Evolutionary conservation across 2,888 invertebrate species (phyloP).

Genomic region (Ennomos quercinarius): DNA sequence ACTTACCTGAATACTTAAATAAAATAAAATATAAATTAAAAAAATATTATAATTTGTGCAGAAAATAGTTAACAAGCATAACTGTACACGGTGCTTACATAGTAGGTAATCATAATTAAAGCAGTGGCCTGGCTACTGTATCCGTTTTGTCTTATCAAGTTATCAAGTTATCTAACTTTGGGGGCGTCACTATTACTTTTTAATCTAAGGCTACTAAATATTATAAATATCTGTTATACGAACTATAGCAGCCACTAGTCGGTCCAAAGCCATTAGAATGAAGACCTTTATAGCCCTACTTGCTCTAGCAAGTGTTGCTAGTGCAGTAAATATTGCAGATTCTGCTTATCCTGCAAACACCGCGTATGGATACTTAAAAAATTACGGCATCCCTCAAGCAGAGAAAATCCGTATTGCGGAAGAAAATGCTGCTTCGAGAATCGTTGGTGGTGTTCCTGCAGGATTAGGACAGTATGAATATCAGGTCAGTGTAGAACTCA

Average conservation of each 20-base stretch:
- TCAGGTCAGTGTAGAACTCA: conserved; percentile 43
- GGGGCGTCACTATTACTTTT: background rate
- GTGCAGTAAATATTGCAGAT: conserved; percentile 18
- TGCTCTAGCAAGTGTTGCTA: conserved; percentile 37
- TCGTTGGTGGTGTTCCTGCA: conserved; percentile 55
- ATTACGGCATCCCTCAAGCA: conserved; percentile 48
- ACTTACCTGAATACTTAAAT: no score
- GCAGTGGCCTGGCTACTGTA: no score
- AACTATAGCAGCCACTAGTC: background rate
- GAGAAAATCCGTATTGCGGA: conserved; percentile 50
- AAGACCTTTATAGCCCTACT: conserved; percentile 39
- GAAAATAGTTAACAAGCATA: no score
- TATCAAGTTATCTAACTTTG: background rate
- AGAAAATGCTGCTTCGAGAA: conserved; percentile 45
- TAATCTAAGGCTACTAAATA: conserved; percentile 1
- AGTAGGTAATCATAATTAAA: no score
- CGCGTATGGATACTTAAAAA: conserved; percentile 51
- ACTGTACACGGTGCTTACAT: no score
- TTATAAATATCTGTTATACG: conserved; percentile 13
- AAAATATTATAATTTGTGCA: no score
- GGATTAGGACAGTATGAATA: conserved; percentile 47
- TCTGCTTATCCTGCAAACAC: conserved; percentile 33
- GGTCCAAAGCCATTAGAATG: conserved; percentile 35
- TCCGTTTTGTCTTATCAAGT: background rate
- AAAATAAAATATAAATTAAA: no score